phyloP scores from a whole-genome alignment of 92 coral and sea anemone genomes.

The Parazoanthus atlanticus region DNA sequence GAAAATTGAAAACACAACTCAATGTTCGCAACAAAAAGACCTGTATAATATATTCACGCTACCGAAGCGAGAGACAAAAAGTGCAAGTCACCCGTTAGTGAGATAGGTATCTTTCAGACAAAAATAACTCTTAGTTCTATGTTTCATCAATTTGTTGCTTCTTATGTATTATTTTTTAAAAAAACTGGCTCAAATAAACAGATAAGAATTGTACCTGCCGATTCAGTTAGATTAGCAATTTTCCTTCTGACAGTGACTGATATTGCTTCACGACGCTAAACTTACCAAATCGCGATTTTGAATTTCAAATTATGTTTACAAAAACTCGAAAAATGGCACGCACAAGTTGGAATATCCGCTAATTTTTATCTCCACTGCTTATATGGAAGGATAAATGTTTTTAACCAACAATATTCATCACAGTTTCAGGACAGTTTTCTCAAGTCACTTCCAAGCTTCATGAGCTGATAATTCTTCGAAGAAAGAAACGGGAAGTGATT shows the following conservation, averaged over 20 bases:
- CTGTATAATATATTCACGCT: too few species aligned
- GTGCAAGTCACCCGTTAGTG: neutral
- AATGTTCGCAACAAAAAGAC: neutral
- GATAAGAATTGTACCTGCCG: neutral
- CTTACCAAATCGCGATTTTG: neutral
- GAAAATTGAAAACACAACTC: neutral
- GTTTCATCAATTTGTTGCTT: too few species aligned
- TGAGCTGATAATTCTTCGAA: neutral
- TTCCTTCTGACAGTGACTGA: too few species aligned
- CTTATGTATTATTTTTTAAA: too few species aligned
- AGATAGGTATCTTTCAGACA: neutral
- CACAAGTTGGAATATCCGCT: neutral
- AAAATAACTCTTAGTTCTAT: neutral
- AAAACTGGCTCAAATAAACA: neutral
- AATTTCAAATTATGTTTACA: conserved; percentile 4
- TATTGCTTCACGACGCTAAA: neutral
- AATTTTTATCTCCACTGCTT: neutral
- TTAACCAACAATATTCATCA: neutral
- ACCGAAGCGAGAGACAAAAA: too few species aligned
- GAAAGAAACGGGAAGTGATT: neutral
- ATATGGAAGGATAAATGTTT: neutral
- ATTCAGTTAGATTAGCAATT: too few species aligned
- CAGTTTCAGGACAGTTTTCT: neutral
- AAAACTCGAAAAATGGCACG: neutral
- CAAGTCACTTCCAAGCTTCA: neutral